Percentiles rank a stretch among this genome's conserved stretches.
phyloP scores from a whole-genome alignment of 2,888 invertebrate species.

The Eupithecia tripunctaria region DNA sequence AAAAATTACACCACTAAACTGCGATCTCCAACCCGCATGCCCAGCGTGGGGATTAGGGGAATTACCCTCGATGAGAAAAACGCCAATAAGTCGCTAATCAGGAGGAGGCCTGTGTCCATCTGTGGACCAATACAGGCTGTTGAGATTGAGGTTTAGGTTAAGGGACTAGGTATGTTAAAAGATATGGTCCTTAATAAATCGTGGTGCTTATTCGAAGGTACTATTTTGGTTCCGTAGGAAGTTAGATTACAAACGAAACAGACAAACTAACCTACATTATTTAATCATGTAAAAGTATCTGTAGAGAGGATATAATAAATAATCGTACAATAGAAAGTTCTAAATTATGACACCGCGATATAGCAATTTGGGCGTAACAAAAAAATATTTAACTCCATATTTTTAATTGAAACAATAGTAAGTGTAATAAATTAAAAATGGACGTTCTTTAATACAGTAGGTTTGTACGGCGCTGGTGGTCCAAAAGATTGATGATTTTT shows the following conservation, averaged over 20 bases:
- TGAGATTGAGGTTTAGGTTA: too few relatives aligned
- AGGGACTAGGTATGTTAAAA: too few relatives aligned
- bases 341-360: constrained; percentile 69
- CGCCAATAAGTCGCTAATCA: too few relatives aligned
- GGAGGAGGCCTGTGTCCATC: too few relatives aligned
- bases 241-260: background rate
- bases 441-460: constrained; percentile 67
- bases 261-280: constrained; percentile 1
- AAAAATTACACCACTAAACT: too few relatives aligned
- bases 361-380: constrained; percentile 79
- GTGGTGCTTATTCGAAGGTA: too few relatives aligned
- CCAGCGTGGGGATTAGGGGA: too few relatives aligned
- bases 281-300: background rate
- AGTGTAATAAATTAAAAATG: constrained; percentile 70
- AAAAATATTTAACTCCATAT: constrained; percentile 73
- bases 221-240: too few relatives aligned
- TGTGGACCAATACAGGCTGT: too few relatives aligned
- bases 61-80: too few relatives aligned
- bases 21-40: too few relatives aligned
- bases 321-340: constrained; percentile 73
- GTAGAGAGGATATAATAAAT: constrained; percentile 59
- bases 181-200: too few relatives aligned
- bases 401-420: constrained; percentile 81
- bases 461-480: constrained; percentile 71
- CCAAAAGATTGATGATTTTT: constrained; percentile 64